These are phyloP conservation scores for Stegodyphus mimosarum DNA, from an alignment of 1,140 invertebrate genomes.

Conservation along the genomic window DNA sequence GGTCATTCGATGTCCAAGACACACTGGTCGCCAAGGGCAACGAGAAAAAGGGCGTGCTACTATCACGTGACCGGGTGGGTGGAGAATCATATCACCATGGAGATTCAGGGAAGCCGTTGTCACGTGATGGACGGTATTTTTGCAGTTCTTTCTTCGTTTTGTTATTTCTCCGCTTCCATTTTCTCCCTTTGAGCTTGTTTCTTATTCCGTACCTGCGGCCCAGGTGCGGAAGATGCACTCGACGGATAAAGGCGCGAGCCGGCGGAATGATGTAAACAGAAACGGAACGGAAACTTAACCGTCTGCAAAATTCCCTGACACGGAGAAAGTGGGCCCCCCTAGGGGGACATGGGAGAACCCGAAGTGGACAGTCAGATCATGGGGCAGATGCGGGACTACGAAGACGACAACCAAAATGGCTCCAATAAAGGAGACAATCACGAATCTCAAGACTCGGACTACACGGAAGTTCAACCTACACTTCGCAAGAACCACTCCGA, in stretches of 20 bases:
- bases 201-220: conserved; percentile 43
- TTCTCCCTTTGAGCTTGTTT: conserved; percentile 9
- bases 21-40: conserved; percentile 47
- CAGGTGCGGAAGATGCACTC: neutral
- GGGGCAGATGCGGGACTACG: conserved; percentile 41
- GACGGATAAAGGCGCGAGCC: neutral
- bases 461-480: neutral
- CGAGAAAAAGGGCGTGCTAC: conserved; percentile 48
- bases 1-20: conserved; percentile 21
- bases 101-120: conserved; percentile 43
- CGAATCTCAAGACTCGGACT: conserved; percentile 16
- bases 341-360: conserved; percentile 43
- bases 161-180: conserved; percentile 1
- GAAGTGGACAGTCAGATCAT: conserved; percentile 10
- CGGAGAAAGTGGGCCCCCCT: neutral
- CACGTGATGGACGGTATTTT: conserved; percentile 45
- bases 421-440: neutral
- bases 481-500: conserved; percentile 48
- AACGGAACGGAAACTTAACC: neutral
- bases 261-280: conserved; percentile 16
- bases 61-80: conserved; percentile 46
- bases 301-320: neutral
- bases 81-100: conserved; percentile 49
- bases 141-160: neutral
- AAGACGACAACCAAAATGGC: conserved; percentile 11